Evolutionary conservation across 2,113 vertebrate genomes (phyloP).

Genomic region (Chelonoidis abingdonii): DNA sequence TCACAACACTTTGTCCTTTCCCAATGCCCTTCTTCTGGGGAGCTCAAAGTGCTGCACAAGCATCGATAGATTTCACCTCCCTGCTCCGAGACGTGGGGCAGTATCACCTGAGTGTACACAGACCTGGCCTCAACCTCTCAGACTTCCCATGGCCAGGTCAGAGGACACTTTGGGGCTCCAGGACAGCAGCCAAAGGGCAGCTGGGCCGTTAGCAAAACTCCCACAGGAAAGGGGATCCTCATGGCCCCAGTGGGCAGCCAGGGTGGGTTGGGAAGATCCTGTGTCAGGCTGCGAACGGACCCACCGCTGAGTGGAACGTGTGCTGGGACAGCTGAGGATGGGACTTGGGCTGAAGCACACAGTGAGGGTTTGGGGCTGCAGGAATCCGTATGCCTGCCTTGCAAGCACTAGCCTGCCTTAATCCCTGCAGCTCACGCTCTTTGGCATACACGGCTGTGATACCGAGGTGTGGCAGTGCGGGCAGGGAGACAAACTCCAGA

Average conservation of each 20-base stretch:
- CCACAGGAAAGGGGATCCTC: background rate
- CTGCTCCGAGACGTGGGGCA: background rate
- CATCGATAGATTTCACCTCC: background rate
- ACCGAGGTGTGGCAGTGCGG: background rate
- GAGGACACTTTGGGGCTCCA: too few species aligned
- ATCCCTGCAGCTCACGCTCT: background rate
- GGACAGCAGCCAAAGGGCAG: background rate
- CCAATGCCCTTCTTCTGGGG: background rate
- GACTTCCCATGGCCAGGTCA: background rate
- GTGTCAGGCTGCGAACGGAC: too few species aligned
- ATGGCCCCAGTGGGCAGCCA: too few species aligned
- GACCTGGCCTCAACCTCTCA: background rate
- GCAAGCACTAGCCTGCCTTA: background rate
- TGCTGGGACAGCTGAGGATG: background rate
- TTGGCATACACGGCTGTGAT: background rate
- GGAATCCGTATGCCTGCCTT: background rate
- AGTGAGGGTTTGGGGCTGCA: background rate
- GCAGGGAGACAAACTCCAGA: background rate
- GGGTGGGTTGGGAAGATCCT: too few species aligned
- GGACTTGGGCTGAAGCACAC: background rate
- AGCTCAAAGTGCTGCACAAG: background rate
- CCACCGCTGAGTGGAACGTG: background rate
- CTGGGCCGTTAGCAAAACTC: background rate
- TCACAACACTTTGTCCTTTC: background rate
- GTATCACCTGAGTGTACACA: background rate